A percentile compares a stretch with the other conserved stretches of the same genome.
phyloP scores from a whole-genome alignment of 2,888 invertebrate species.

The Prosopocoilus inquinatus region DNA sequence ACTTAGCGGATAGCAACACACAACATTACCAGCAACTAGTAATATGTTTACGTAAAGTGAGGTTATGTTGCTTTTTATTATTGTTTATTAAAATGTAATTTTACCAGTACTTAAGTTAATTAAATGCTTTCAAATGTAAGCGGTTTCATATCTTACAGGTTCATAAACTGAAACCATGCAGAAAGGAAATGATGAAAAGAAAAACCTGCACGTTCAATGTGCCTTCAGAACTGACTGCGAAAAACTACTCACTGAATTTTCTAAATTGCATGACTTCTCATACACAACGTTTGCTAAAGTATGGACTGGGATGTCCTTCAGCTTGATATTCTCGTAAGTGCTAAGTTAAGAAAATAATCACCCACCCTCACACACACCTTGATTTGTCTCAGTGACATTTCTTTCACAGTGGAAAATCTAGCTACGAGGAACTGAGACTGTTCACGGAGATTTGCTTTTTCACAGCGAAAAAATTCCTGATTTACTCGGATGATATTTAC shows the following conservation, averaged over 20 bases:
- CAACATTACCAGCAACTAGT: too few relatives aligned
- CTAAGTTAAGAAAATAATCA: too few relatives aligned
- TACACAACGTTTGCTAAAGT: constrained; percentile 34
- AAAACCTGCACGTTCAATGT: constrained; percentile 17
- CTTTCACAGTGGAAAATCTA: constrained; percentile 34
- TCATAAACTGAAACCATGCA: neutral
- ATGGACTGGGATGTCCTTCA: constrained; percentile 37
- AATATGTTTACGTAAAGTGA: too few relatives aligned
- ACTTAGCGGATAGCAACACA: too few relatives aligned
- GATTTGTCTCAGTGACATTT: neutral
- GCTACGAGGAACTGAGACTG: constrained; percentile 27
- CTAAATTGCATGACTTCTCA: constrained; percentile 26
- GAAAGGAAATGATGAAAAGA: neutral
- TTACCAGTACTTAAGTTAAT: too few relatives aligned
- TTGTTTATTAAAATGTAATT: too few relatives aligned
- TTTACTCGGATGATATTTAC: constrained; percentile 30
- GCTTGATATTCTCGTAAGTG: constrained; percentile 38
- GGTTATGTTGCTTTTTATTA: too few relatives aligned
- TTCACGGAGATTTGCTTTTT: constrained; percentile 37
- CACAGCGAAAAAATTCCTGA: constrained; percentile 34
- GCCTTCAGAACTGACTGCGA: constrained; percentile 40
- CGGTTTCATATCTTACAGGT: neutral
- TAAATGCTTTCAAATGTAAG: neutral
- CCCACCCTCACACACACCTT: neutral
- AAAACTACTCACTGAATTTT: constrained; percentile 35